phyloP scores from a whole-genome alignment of 2,888 invertebrate genomes.

The Formica aserva region DNA sequence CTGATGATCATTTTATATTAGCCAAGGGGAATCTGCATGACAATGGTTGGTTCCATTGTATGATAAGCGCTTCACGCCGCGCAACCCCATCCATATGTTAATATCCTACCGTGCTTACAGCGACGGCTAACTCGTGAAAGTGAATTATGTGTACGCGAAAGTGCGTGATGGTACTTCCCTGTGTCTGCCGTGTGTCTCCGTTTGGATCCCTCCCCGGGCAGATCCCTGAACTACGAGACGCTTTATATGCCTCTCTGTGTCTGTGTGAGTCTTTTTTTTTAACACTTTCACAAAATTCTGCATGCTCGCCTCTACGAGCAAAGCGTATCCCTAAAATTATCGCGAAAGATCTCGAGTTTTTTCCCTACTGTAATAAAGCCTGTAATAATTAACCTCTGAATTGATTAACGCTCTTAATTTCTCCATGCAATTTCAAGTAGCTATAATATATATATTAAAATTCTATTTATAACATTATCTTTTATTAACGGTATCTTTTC shows the following conservation, averaged over 20 bases:
- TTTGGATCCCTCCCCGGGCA: constrained; percentile 2
- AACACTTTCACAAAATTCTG: not conserved
- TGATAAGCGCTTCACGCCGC: constrained; percentile 81
- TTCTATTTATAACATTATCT: not conserved
- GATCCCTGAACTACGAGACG: constrained; percentile 13
- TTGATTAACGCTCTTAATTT: not conserved
- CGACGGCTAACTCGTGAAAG: constrained; percentile 72
- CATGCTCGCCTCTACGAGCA: not conserved
- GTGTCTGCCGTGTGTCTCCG: constrained; percentile 44
- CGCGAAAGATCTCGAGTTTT: not conserved
- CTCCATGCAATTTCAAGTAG: too few relatives aligned
- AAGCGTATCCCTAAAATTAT: not conserved
- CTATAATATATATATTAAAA: not conserved
- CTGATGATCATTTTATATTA: constrained; percentile 83
- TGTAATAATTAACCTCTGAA: not conserved
- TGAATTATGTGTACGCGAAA: constrained; percentile 75
- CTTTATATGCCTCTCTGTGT: constrained; percentile 17
- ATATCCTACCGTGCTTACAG: constrained; percentile 71
- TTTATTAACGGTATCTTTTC: not conserved
- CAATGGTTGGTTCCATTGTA: constrained; percentile 80
- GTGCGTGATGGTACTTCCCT: constrained; percentile 64
- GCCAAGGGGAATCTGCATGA: constrained; percentile 81
- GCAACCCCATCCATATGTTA: constrained; percentile 78
- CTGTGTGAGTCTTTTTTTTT: not conserved
- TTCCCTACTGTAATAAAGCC: not conserved